These are phyloP conservation scores for Puntigrus tetrazona DNA, from an alignment of 2,113 vertebrate genomes.

Conservation along the genomic window DNA sequence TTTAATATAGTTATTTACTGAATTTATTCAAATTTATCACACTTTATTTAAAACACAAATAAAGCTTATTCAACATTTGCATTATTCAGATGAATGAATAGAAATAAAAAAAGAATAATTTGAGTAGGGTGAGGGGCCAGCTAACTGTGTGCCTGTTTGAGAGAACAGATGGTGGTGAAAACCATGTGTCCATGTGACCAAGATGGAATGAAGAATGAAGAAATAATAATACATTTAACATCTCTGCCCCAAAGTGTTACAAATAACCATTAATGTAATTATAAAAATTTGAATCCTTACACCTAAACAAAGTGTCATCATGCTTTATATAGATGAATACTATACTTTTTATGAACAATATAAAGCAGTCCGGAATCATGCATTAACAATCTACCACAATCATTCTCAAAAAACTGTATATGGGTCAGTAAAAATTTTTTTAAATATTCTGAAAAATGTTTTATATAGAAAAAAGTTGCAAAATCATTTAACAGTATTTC, in stretches of 20 bases:
- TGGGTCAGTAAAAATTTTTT: too few relatives aligned
- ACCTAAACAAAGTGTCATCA: neutral
- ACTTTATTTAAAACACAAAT: neutral
- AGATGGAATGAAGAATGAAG: too few relatives aligned
- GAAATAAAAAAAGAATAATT: neutral
- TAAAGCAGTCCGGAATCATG: neutral
- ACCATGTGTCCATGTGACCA: slow-evolving; percentile 58
- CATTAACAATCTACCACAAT: too few relatives aligned
- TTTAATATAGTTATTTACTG: neutral
- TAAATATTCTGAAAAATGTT: too few relatives aligned
- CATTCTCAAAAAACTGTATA: too few relatives aligned
- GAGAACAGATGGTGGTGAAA: slow-evolving; percentile 65
- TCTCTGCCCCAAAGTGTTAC: neutral
- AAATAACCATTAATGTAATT: neutral
- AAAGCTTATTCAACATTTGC: neutral
- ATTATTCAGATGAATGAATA: neutral
- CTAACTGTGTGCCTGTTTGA: slow-evolving; percentile 8
- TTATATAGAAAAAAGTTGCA: neutral
- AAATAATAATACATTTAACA: too few relatives aligned
- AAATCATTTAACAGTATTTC: neutral
- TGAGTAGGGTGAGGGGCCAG: neutral
- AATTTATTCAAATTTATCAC: neutral
- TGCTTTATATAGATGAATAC: neutral
- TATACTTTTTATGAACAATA: neutral
- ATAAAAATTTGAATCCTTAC: neutral